Evolutionary conservation across 2,113 vertebrate genomes (phyloP).

Genomic region (Laterallus jamaicensis): DNA sequence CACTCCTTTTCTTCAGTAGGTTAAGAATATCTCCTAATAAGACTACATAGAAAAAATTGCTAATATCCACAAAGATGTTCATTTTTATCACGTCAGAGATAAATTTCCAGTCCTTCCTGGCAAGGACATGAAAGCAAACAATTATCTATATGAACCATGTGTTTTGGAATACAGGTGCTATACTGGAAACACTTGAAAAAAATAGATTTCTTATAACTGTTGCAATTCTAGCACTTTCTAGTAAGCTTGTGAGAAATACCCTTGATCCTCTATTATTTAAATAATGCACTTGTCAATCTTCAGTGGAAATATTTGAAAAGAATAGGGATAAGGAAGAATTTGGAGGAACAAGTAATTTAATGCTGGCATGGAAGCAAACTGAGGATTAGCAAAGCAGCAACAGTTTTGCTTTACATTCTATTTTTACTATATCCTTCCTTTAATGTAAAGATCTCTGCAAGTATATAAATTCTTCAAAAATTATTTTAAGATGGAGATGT

Average conservation of each 20-base stretch:
- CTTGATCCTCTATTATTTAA: not conserved
- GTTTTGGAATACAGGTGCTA: conserved; percentile 38
- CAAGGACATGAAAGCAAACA: conserved; percentile 30
- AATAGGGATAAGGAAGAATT: not conserved
- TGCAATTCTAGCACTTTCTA: not conserved
- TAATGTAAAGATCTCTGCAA: conserved; percentile 14
- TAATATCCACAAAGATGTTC: conserved; percentile 13
- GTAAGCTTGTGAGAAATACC: not conserved
- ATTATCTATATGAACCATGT: conserved; percentile 1
- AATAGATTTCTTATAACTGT: not conserved
- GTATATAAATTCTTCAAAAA: conserved; percentile 1
- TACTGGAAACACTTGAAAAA: conserved; percentile 13
- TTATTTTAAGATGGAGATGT: conserved; percentile 10
- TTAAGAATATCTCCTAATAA: not conserved
- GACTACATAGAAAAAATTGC: not conserved
- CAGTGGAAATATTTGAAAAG: not conserved
- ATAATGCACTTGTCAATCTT: not conserved
- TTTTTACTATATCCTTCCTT: not conserved
- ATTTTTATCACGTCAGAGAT: not conserved
- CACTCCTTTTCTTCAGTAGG: not conserved
- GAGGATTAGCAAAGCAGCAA: not conserved
- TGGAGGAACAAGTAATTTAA: not conserved
- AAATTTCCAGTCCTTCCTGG: conserved; percentile 27
- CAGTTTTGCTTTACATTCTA: not conserved
- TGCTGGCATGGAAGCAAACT: not conserved